Conservation (phyloP, 2,113 vertebrate genomes). For the Corythoichthys haematopterus region DNA sequence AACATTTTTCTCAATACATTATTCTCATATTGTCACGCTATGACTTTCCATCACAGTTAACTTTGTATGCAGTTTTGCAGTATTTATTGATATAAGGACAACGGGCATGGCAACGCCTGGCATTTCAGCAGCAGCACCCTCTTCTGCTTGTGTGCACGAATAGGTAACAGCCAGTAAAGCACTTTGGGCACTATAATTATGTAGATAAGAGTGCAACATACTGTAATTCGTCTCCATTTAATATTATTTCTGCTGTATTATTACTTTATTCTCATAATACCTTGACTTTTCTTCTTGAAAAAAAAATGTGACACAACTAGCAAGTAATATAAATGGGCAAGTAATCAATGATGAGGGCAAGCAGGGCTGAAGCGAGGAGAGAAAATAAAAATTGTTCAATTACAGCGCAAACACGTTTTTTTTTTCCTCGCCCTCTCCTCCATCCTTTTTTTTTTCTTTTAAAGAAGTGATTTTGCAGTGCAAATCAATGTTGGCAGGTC, state of each 20-base stretch:
- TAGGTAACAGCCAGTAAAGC: too few relatives aligned
- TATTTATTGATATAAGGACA: too few relatives aligned
- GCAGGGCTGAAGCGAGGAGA: slow-evolving; percentile 60
- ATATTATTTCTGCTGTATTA: not conserved
- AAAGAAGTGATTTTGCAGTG: slow-evolving; percentile 97
- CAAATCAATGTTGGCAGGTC: slow-evolving; percentile 99
- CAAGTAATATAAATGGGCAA: slow-evolving; percentile 83
- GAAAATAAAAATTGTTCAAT: slow-evolving; percentile 96
- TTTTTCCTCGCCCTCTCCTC: slow-evolving; percentile 53
- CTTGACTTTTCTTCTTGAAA: not conserved
- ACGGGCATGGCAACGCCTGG: too few relatives aligned
- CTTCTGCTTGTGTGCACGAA: too few relatives aligned
- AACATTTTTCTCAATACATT: not conserved
- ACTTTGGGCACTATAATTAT: too few relatives aligned
- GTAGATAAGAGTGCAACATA: too few relatives aligned
- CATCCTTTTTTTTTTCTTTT: slow-evolving; percentile 76
- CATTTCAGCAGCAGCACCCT: too few relatives aligned
- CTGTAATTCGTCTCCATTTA: too few relatives aligned
- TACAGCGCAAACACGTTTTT: slow-evolving; percentile 88
- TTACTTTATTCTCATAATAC: not conserved
- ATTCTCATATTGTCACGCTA: not conserved
- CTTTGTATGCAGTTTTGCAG: too few relatives aligned
- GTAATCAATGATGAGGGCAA: slow-evolving; percentile 85
- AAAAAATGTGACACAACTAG: not conserved
- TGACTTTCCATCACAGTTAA: not conserved